Evolutionary conservation across 2,113 vertebrate species (phyloP).

Genomic region (Manacus vitellinus): DNA sequence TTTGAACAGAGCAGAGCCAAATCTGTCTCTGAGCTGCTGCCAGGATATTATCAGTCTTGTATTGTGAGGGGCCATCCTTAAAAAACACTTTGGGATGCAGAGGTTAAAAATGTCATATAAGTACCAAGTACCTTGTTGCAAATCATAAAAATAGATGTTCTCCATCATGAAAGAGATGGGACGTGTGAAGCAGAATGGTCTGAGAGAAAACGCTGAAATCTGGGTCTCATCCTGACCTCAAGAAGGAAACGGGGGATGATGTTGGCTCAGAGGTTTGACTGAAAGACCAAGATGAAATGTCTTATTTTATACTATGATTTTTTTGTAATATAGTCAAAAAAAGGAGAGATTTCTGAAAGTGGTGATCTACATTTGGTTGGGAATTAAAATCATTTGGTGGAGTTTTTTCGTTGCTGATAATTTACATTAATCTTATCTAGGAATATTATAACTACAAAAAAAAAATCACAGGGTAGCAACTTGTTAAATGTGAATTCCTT

Average conservation of each 20-base stretch:
- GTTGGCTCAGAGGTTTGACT: background rate
- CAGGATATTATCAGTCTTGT: background rate
- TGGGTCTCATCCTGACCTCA: background rate
- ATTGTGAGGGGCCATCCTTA: background rate
- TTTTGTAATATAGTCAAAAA: background rate
- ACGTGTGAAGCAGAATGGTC: background rate
- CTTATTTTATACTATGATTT: background rate
- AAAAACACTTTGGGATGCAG: background rate
- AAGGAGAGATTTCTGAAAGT: background rate
- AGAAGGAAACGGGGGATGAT: background rate
- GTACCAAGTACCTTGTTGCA: background rate
- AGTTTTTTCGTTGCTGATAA: background rate
- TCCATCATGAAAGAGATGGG: background rate
- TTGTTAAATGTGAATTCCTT: background rate
- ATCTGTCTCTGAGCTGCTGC: background rate
- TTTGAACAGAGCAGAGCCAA: background rate
- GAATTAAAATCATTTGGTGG: background rate
- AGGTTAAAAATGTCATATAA: background rate
- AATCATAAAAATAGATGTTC: background rate
- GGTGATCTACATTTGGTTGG: background rate
- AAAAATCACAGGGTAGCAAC: too few species aligned
- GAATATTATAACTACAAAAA: background rate
- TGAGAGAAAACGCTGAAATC: background rate
- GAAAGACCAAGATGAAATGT: background rate
- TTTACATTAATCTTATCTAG: background rate